Percentiles rank a stretch among this genome's conserved stretches.
phyloP scores from a whole-genome alignment of 2,888 invertebrate genomes.

The Drosophila maculinotata region DNA sequence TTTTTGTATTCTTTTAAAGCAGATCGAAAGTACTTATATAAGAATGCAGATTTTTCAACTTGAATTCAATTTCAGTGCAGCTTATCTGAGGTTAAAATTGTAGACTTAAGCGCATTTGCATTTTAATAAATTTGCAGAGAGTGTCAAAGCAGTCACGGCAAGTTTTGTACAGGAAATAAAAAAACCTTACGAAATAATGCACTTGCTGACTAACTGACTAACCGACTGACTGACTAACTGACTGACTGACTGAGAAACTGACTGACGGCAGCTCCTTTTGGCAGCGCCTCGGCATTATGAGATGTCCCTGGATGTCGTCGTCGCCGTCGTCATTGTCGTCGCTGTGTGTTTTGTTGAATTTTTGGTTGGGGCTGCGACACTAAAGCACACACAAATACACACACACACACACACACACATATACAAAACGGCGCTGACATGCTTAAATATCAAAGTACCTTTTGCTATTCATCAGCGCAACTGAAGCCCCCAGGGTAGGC shows the following conservation, averaged over 20 bases:
- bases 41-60: no score
- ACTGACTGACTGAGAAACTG: slow-evolving; percentile 14
- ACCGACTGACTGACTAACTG: slow-evolving; percentile 8
- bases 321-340: slow-evolving; percentile 10
- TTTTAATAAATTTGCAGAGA: slow-evolving; percentile 15
- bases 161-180: not conserved
- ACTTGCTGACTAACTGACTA: slow-evolving; percentile 14
- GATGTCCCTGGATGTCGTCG: slow-evolving; percentile 53
- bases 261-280: slow-evolving; percentile 49
- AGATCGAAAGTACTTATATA: no score
- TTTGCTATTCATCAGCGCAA: slow-evolving; percentile 62
- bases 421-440: slow-evolving; percentile 59
- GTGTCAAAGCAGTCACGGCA: no score
- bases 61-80: no score
- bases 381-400: slow-evolving; percentile 8
- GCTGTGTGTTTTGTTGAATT: slow-evolving; percentile 11
- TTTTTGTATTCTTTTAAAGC: no score
- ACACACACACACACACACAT: not conserved
- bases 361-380: slow-evolving; percentile 13
- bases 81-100: not conserved
- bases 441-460: slow-evolving; percentile 78
- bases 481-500: slow-evolving; percentile 24
- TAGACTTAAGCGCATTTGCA: not conserved
- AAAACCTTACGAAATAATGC: slow-evolving; percentile 20
- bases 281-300: slow-evolving; percentile 41